Percentiles rank a stretch among this genome's conserved stretches.
phyloP scores from a whole-genome alignment of 2,113 vertebrate species.

The Octodon degus region DNA sequence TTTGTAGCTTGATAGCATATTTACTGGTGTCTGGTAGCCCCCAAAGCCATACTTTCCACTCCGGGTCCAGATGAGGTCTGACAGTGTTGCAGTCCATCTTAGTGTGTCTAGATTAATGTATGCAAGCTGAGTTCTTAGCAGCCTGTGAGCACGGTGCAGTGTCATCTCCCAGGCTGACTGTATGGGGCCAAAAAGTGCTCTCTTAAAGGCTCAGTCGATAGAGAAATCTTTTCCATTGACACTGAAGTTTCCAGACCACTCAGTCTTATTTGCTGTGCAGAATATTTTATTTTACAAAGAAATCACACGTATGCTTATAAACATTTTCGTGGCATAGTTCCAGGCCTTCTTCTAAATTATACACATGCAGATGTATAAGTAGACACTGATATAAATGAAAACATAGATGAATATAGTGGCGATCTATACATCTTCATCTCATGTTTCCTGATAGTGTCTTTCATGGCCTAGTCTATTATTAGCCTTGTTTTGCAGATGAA shows the following conservation, averaged over 20 bases:
- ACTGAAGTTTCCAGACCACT: background rate
- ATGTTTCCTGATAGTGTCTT: background rate
- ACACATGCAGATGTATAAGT: background rate
- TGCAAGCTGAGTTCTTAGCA: slow-evolving; percentile 58
- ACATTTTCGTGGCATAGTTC: background rate
- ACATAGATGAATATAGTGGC: background rate
- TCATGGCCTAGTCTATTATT: background rate
- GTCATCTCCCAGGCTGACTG: background rate
- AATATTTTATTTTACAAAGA: background rate
- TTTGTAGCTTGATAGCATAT: slow-evolving; percentile 64
- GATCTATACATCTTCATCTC: background rate
- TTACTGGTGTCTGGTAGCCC: slow-evolving; percentile 64
- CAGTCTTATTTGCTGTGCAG: background rate
- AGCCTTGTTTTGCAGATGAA: background rate
- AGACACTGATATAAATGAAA: background rate
- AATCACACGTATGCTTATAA: background rate
- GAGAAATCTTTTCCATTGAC: background rate
- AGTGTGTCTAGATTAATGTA: slow-evolving; percentile 45
- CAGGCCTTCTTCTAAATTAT: background rate
- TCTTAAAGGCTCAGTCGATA: background rate
- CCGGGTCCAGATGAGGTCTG: slow-evolving; percentile 59
- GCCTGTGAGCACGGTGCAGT: background rate
- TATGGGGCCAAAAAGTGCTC: background rate
- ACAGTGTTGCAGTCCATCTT: slow-evolving; percentile 34
- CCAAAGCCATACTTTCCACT: slow-evolving; percentile 16